Percentiles rank a stretch among this genome's conserved stretches.
Evolutionary conservation across 30 jellyfish, hydroid and myxozoan genomes (phyloP).

Genomic region (Aurelia sp.): DNA sequence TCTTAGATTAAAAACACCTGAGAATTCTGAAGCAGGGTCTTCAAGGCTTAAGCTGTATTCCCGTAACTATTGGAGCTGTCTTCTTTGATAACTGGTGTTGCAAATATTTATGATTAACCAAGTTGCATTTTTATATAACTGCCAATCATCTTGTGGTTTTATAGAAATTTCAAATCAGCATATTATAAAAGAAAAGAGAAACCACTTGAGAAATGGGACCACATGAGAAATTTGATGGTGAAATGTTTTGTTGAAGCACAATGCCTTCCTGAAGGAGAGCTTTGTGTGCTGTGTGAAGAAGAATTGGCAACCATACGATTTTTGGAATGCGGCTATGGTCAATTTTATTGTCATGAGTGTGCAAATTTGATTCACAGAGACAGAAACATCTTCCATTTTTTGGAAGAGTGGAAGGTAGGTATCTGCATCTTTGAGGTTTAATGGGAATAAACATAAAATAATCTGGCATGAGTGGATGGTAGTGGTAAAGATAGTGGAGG

Average conservation of each 20-base stretch:
- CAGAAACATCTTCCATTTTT: constrained; percentile 20
- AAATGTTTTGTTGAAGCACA: not conserved
- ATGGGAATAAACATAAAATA: not conserved
- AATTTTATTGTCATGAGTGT: constrained; percentile 25
- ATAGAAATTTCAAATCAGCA: constrained; percentile 15
- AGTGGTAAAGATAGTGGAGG: not conserved
- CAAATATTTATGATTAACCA: no score
- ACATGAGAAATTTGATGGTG: not conserved
- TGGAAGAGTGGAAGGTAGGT: constrained; percentile 62
- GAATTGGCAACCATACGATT: constrained; percentile 7
- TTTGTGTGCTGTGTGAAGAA: constrained; percentile 16
- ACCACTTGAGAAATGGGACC: constrained; percentile 28
- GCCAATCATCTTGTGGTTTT: not conserved
- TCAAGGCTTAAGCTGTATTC: no score
- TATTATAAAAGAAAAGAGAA: constrained; percentile 30
- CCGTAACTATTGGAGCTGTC: no score
- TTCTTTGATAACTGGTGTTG: no score
- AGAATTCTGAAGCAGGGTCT: no score
- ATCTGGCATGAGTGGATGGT: not conserved
- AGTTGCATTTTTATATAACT: no score
- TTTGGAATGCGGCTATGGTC: constrained; percentile 32
- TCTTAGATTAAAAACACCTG: no score
- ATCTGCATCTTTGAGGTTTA: not conserved
- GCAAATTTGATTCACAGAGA: constrained; percentile 16
- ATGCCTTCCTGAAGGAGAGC: constrained; percentile 5